These are phyloP conservation scores for Hexactinellida sp. DNA, from an alignment of 37 sponge, comb jelly and placozoan genomes.

Conservation along the genomic window DNA sequence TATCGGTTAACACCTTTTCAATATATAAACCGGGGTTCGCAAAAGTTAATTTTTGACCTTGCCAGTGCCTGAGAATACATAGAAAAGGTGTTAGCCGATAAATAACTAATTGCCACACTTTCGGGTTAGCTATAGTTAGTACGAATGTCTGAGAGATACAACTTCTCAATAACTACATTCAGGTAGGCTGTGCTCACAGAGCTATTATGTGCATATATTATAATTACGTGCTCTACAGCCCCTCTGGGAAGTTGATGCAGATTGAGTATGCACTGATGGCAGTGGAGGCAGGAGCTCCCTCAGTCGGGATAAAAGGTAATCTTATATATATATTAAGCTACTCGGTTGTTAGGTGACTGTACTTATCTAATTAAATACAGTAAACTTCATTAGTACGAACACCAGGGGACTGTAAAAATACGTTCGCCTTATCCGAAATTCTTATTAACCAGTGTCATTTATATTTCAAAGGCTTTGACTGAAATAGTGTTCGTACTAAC, in stretches of 20 bases:
- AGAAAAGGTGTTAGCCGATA: too few species aligned
- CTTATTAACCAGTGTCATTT: not conserved
- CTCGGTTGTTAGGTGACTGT: not conserved
- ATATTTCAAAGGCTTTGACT: not conserved
- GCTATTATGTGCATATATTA: not conserved
- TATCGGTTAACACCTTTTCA: too few species aligned
- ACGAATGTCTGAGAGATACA: conserved; percentile 77
- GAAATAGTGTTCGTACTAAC: too few species aligned
- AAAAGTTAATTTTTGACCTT: too few species aligned
- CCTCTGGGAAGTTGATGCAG: conserved; percentile 93
- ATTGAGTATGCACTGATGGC: conserved; percentile 94
- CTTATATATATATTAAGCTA: not conserved
- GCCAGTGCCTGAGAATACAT: too few species aligned
- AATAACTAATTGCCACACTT: too few species aligned
- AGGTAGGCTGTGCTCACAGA: conserved; percentile 36
- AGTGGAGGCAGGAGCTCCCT: conserved; percentile 82
- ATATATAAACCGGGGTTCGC: too few species aligned
- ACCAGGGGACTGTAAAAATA: too few species aligned
- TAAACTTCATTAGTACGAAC: too few species aligned
- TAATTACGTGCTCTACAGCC: conserved; percentile 33
- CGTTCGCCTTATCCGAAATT: too few species aligned
- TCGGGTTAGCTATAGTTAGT: too few species aligned
- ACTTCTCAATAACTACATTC: conserved; percentile 93
- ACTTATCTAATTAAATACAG: too few species aligned
- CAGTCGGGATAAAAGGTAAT: conserved; percentile 87